Evolutionary conservation across 2,113 vertebrate genomes (phyloP).

Genomic region (Petaurus breviceps): DNA sequence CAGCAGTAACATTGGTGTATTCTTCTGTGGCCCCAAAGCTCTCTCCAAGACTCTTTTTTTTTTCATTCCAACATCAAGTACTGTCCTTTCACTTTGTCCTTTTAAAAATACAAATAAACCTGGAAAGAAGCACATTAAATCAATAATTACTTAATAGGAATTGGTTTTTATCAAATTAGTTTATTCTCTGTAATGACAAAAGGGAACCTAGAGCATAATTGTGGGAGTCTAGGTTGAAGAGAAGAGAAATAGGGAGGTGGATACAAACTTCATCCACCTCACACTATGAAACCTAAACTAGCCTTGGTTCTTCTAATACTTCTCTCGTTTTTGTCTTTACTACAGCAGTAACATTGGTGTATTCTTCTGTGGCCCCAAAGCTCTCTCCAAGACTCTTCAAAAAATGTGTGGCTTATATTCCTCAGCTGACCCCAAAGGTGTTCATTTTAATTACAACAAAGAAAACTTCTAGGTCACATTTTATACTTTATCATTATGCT

Average conservation of each 20-base stretch:
- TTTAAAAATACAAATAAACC: too few relatives aligned
- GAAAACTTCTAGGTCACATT: slow-evolving; percentile 84
- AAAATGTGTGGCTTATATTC: slow-evolving; percentile 86
- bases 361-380: slow-evolving; percentile 86
- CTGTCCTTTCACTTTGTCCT: too few relatives aligned
- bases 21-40: slow-evolving; percentile 85
- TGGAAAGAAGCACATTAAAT: too few relatives aligned
- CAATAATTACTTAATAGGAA: too few relatives aligned
- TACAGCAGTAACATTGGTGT: slow-evolving; percentile 83
- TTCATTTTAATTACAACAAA: slow-evolving; percentile 88
- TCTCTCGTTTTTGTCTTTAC: slow-evolving; percentile 45
- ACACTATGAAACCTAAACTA: neutral
- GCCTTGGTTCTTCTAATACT: slow-evolving; percentile 10
- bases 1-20: slow-evolving; percentile 83
- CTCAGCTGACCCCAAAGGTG: slow-evolving; percentile 85
- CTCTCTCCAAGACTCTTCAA: slow-evolving; percentile 84
- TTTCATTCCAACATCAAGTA: too few relatives aligned
- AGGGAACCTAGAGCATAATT: too few relatives aligned
- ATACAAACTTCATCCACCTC: neutral
- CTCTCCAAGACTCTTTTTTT: slow-evolving; percentile 85
- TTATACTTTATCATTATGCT: neutral
- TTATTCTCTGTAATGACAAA: too few relatives aligned
- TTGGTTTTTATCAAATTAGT: too few relatives aligned
- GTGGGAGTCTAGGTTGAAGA: too few relatives aligned
- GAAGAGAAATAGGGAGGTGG: too few relatives aligned